Percentiles rank a stretch among this genome's conserved stretches.
These are phyloP conservation scores for Procapra przewalskii DNA, from an alignment of 2,113 vertebrate species.

Conservation along the genomic window DNA sequence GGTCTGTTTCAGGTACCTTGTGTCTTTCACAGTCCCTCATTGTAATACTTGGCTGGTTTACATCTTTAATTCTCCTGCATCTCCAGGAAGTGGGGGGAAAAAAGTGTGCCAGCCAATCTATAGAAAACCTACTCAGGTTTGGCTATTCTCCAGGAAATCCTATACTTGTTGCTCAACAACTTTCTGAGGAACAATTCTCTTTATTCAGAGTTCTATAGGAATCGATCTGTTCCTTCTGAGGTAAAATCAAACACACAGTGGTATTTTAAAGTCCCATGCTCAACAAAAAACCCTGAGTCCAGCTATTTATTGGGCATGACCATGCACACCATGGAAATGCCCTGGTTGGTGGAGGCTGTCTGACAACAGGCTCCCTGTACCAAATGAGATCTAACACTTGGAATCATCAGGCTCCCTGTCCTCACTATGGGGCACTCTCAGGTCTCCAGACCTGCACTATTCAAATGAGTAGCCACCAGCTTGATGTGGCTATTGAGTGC, in stretches of 20 bases:
- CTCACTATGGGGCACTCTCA: not conserved
- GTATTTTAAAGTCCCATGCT: slow-evolving; percentile 24
- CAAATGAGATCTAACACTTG: not conserved
- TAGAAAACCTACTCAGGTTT: slow-evolving; percentile 54
- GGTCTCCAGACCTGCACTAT: not conserved
- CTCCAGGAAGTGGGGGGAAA: slow-evolving; percentile 52
- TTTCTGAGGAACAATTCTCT: slow-evolving; percentile 55
- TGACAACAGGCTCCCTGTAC: not conserved
- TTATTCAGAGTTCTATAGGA: slow-evolving; percentile 58
- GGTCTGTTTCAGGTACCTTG: not conserved
- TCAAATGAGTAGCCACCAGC: not conserved
- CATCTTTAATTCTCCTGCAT: slow-evolving; percentile 43
- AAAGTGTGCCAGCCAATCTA: slow-evolving; percentile 47
- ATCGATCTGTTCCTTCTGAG: slow-evolving; percentile 46
- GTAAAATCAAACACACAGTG: slow-evolving; percentile 57
- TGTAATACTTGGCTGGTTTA: not conserved
- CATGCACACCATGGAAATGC: not conserved
- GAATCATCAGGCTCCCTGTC: not conserved
- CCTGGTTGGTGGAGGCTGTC: not conserved
- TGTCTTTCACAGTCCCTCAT: not conserved
- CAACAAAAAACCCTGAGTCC: not conserved
- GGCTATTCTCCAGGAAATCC: slow-evolving; percentile 64
- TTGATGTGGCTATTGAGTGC: not conserved
- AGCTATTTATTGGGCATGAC: not conserved
- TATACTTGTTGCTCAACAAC: slow-evolving; percentile 61